Percentiles rank a stretch among this genome's conserved stretches.
Conservation (phyloP, 2,113 vertebrate genomes). For the Pontoporia blainvillei region DNA sequence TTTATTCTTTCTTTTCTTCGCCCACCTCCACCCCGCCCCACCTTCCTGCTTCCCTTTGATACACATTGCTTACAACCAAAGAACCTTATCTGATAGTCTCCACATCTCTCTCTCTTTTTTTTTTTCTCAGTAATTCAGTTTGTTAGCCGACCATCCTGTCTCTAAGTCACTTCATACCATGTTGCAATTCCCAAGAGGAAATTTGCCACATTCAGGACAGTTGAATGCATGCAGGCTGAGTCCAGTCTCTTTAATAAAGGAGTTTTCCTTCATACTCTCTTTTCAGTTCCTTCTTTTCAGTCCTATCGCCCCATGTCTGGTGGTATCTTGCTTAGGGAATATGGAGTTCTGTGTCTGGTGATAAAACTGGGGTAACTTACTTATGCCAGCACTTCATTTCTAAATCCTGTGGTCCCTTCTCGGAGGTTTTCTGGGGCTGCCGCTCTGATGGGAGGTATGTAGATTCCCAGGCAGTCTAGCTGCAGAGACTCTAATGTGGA, state of each 20-base stretch:
- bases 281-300: not conserved
- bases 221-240: not conserved
- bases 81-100: not conserved
- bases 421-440: not conserved
- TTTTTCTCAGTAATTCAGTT: not conserved
- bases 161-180: not conserved
- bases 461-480: not conserved
- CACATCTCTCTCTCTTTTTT: no score
- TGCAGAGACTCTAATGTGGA: not conserved
- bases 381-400: not conserved
- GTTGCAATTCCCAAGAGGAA: not conserved
- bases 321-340: not conserved
- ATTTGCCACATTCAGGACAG: not conserved
- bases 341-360: not conserved
- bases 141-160: not conserved
- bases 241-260: not conserved
- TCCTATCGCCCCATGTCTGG: not conserved
- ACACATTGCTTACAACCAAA: not conserved
- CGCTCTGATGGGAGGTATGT: not conserved
- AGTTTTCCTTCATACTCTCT: not conserved
- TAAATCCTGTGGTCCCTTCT: not conserved
- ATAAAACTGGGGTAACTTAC: not conserved
- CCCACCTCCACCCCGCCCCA: not conserved
- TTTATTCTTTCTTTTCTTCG: not conserved
- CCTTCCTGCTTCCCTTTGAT: not conserved